phyloP scores from a whole-genome alignment of 2,113 vertebrate genomes.

The Erythrolamprus reginae region DNA sequence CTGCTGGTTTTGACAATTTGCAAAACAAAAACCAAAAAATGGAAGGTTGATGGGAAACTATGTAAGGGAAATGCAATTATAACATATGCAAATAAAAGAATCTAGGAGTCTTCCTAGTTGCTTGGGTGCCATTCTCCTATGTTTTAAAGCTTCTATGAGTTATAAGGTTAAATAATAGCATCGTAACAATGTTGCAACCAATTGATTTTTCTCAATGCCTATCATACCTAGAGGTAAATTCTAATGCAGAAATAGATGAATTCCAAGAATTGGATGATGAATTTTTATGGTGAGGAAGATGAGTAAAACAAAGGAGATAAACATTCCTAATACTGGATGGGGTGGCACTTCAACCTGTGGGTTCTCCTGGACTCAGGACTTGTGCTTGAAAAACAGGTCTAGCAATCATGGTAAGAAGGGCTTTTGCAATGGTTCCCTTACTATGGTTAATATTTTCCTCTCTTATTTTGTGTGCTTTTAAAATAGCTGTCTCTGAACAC shows the following conservation, averaged over 20 bases:
- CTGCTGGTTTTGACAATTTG: not conserved
- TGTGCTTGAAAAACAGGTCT: too few species aligned
- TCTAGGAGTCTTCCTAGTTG: not conserved
- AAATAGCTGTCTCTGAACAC: too few species aligned
- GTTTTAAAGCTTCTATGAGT: not conserved
- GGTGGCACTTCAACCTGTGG: too few species aligned
- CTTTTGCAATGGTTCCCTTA: too few species aligned
- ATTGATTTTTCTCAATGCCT: not conserved
- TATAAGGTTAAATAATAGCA: not conserved
- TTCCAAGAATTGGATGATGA: not conserved
- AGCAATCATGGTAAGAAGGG: too few species aligned
- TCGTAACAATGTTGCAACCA: not conserved
- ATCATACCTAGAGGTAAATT: too few species aligned
- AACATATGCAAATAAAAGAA: not conserved
- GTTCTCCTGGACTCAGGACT: too few species aligned
- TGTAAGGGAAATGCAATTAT: not conserved
- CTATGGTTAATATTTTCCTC: too few species aligned
- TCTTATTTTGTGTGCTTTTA: too few species aligned
- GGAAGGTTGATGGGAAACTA: not conserved
- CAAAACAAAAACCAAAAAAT: not conserved
- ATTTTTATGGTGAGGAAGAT: too few species aligned
- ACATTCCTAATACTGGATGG: too few species aligned
- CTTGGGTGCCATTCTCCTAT: not conserved
- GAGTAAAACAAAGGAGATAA: too few species aligned
- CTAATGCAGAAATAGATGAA: not conserved